Conservation (phyloP, 2,113 vertebrate genomes). For the Gobius niger region DNA sequence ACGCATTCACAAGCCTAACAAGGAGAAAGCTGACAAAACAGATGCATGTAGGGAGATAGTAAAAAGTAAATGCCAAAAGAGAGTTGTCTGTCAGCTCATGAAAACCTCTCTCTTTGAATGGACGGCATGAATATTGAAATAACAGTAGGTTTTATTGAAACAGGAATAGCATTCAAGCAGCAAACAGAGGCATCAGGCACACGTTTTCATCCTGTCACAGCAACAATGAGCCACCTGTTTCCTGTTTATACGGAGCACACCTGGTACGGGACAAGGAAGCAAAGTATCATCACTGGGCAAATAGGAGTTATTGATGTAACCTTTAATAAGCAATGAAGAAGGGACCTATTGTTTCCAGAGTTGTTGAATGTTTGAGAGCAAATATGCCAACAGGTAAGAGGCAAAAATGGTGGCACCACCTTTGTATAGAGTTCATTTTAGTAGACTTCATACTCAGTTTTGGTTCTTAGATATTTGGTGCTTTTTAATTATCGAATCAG, state of each 20-base stretch:
- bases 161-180: neutral
- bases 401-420: too few relatives aligned
- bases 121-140: neutral
- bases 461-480: too few relatives aligned
- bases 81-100: conserved; percentile 2
- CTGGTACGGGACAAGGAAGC: neutral
- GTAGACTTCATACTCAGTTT: too few relatives aligned
- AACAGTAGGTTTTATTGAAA: neutral
- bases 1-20: conserved; percentile 42
- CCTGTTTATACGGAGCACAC: neutral
- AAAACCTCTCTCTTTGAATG: neutral
- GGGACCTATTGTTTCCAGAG: neutral
- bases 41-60: conserved; percentile 43
- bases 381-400: too few relatives aligned
- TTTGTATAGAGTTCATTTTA: too few relatives aligned
- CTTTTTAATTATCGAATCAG: too few relatives aligned
- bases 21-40: conserved; percentile 37
- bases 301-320: neutral
- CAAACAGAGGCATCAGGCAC: conserved; percentile 1
- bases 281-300: neutral
- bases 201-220: neutral
- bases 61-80: conserved; percentile 20
- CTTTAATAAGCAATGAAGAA: neutral
- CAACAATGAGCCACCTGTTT: conserved; percentile 10
- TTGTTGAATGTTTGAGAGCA: neutral